A percentile compares a stretch with the other conserved stretches of the same genome.
These are phyloP conservation scores for Amphimallon solstitiale DNA, from an alignment of 2,888 invertebrate genomes.

Conservation along the genomic window DNA sequence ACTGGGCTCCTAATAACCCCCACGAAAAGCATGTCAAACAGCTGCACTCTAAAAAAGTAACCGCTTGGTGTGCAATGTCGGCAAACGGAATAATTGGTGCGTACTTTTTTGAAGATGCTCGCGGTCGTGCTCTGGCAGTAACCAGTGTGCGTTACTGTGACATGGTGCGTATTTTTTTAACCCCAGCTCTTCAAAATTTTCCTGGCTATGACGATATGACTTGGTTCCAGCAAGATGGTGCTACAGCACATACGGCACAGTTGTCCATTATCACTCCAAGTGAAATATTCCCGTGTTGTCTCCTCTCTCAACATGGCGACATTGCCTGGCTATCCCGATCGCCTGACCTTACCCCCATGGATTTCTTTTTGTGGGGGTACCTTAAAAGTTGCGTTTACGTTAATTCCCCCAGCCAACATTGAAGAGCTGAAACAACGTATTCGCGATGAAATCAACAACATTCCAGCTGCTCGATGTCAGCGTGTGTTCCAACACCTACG, in stretches of 20 bases:
- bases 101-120: conserved; percentile 21
- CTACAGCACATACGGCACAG: conserved; percentile 38
- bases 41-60: conserved; percentile 32
- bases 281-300: conserved; percentile 39
- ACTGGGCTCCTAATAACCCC: conserved; percentile 37
- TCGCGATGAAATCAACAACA: no score
- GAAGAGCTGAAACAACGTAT: no score
- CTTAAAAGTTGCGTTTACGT: no score
- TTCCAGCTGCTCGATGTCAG: no score
- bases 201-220: not conserved
- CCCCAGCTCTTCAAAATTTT: conserved; percentile 14
- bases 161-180: conserved; percentile 4
- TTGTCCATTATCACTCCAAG: conserved; percentile 40
- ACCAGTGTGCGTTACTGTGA: conserved; percentile 5
- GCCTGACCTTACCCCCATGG: conserved; percentile 35
- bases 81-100: conserved; percentile 36
- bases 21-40: conserved; percentile 19
- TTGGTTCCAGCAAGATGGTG: conserved; percentile 42
- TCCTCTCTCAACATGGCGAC: conserved; percentile 42
- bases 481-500: no score
- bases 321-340: conserved; percentile 35
- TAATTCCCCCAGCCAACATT: no score
- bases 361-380: no score
- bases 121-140: conserved; percentile 8
- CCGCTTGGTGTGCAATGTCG: conserved; percentile 31